Evolutionary conservation across 2,888 invertebrate genomes (phyloP).

Genomic region (Scrobipalpa costella): DNA sequence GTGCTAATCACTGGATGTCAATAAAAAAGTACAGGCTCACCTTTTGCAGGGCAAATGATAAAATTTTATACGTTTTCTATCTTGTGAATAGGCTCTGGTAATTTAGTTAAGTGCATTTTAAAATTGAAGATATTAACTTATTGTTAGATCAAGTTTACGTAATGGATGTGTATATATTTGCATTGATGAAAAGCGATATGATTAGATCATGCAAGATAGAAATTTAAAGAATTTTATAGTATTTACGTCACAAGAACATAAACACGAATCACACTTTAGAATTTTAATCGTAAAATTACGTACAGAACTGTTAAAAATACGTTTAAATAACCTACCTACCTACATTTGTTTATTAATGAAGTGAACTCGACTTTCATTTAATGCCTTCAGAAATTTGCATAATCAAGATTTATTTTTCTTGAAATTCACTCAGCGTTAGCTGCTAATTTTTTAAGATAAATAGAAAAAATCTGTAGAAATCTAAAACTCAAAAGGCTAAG

Average conservation of each 20-base stretch:
- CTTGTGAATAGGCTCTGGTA: not conserved
- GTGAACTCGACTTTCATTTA: too few species aligned
- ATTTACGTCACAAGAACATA: not conserved
- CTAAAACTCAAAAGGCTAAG: too few species aligned
- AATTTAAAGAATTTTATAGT: not conserved
- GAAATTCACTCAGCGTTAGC: too few species aligned
- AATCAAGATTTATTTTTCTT: too few species aligned
- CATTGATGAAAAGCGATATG: conserved; percentile 23
- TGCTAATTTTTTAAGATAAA: too few species aligned
- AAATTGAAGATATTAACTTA: conserved; percentile 1
- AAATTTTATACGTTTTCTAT: not conserved
- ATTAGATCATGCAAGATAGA: conserved; percentile 25
- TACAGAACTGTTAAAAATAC: too few species aligned
- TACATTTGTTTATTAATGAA: too few species aligned
- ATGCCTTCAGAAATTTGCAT: too few species aligned
- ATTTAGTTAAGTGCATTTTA: conserved; percentile 15
- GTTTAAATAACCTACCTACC: not conserved
- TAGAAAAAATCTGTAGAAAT: too few species aligned
- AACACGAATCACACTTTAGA: not conserved
- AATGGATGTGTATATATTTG: conserved; percentile 16
- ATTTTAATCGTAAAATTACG: too few species aligned
- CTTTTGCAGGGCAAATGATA: not conserved
- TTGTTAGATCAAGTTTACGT: not conserved
- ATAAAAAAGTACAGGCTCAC: too few species aligned
- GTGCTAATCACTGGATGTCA: too few species aligned